These are phyloP conservation scores for Drosophila pallidifrons DNA, from an alignment of 1,140 invertebrate species.

Conservation along the genomic window DNA sequence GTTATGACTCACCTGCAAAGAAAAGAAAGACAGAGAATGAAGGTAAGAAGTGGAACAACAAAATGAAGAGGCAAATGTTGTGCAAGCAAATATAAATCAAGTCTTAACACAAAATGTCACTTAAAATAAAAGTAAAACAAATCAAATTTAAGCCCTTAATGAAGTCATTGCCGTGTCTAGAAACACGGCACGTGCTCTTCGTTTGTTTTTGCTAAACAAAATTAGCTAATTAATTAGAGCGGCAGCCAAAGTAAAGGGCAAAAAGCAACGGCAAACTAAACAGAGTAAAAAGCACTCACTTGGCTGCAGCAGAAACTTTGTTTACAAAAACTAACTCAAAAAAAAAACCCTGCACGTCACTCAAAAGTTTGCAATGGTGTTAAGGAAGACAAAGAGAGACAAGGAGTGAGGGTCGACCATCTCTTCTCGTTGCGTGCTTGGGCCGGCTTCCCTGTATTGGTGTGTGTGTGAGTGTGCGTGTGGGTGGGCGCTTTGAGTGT, in stretches of 20 bases:
- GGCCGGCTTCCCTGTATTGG: too few relatives aligned
- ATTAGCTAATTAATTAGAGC: constrained; percentile 76
- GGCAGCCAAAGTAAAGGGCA: constrained; percentile 7
- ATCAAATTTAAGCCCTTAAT: constrained; percentile 58
- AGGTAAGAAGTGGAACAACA: constrained; percentile 18
- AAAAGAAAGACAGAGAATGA: constrained; percentile 16
- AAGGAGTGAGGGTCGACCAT: background rate
- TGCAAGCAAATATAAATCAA: constrained; percentile 51
- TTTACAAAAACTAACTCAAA: constrained; percentile 29
- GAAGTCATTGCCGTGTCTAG: constrained; percentile 52
- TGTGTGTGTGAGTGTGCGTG: background rate
- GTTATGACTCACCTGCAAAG: constrained; percentile 55
- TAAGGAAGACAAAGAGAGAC: background rate
- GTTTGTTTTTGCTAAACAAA: constrained; percentile 56
- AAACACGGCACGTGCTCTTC: constrained; percentile 53
- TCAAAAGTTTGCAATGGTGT: constrained; percentile 27
- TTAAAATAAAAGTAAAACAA: constrained; percentile 37
- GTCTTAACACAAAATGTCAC: constrained; percentile 37
- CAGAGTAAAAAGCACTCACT: constrained; percentile 20
- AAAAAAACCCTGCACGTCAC: constrained; percentile 26
- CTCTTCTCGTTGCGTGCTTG: constrained; percentile 3
- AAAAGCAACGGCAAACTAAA: constrained; percentile 45
- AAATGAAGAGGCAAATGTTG: constrained; percentile 23
- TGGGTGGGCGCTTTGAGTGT: constrained; percentile 17
- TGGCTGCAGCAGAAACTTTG: constrained; percentile 18